Conservation (phyloP, 2,113 vertebrate genomes). For the Garra rufa region DNA sequence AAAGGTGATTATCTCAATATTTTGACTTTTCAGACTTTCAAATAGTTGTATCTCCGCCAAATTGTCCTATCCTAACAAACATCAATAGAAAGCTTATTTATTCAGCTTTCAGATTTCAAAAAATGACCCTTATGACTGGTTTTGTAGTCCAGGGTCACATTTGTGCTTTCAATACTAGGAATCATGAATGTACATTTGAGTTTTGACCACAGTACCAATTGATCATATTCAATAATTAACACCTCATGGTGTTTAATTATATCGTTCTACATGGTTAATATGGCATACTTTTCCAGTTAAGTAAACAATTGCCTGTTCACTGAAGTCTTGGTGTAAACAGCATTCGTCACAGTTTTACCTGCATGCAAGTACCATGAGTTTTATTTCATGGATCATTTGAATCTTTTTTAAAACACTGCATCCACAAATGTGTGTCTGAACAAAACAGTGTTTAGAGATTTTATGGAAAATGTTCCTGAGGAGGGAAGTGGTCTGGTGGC, state of each 20-base stretch:
- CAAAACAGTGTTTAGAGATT: not conserved
- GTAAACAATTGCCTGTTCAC: not conserved
- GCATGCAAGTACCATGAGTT: not conserved
- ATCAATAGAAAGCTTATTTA: too few relatives aligned
- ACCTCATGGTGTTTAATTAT: not conserved
- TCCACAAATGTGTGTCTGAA: not conserved
- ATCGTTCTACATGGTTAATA: not conserved
- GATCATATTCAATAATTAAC: not conserved
- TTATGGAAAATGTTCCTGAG: not conserved
- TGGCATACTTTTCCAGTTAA: not conserved
- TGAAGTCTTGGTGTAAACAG: not conserved
- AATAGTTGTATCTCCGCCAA: too few relatives aligned
- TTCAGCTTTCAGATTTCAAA: too few relatives aligned
- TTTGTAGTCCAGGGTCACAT: too few relatives aligned
- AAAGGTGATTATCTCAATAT: too few relatives aligned
- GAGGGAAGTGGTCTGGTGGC: slow-evolving; percentile 1
- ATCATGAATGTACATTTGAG: not conserved
- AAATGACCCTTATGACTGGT: too few relatives aligned
- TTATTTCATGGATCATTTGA: not conserved
- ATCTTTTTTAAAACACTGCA: not conserved
- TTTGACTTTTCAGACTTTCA: too few relatives aligned
- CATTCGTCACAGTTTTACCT: not conserved
- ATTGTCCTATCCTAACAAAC: too few relatives aligned
- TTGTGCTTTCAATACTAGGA: not conserved
- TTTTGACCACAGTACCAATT: not conserved